Conservation (phyloP, 2,797 vertebrate genomes). For the Coracias cyanogaster region DNA sequence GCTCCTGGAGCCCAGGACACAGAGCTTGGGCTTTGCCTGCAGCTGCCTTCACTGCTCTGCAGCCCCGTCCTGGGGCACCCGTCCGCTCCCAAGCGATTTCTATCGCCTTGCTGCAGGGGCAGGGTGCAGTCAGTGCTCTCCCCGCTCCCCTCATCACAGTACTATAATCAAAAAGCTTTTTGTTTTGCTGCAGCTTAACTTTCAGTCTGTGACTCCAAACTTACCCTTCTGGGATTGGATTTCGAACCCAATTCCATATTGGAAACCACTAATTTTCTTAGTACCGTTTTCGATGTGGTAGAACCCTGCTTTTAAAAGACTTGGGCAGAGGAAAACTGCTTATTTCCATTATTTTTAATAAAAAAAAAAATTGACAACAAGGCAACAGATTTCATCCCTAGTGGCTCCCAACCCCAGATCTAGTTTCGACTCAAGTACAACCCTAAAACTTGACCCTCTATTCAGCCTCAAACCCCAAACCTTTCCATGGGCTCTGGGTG, state of each 20-base stretch:
- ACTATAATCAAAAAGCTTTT: background rate
- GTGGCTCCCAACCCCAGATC: constrained; percentile 10
- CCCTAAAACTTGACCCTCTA: constrained; percentile 34
- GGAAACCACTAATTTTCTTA: constrained; percentile 47
- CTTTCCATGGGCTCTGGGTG: constrained; percentile 25
- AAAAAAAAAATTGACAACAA: background rate
- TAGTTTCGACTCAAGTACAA: background rate
- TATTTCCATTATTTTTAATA: constrained; percentile 40
- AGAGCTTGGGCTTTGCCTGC: background rate
- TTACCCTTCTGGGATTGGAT: constrained; percentile 9
- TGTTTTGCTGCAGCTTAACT: background rate
- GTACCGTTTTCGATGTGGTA: background rate
- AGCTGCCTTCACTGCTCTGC: background rate
- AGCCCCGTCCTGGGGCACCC: background rate
- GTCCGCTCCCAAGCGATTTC: background rate
- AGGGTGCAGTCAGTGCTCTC: background rate
- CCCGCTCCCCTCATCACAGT: background rate
- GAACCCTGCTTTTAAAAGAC: background rate
- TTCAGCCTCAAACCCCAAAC: constrained; percentile 52
- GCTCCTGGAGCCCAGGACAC: background rate
- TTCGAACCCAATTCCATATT: background rate
- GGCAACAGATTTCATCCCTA: background rate
- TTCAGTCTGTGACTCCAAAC: background rate
- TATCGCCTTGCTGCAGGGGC: background rate
- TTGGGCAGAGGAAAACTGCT: constrained; percentile 38